Conservation (phyloP, 2,113 vertebrate species). For the Mobula hypostoma region DNA sequence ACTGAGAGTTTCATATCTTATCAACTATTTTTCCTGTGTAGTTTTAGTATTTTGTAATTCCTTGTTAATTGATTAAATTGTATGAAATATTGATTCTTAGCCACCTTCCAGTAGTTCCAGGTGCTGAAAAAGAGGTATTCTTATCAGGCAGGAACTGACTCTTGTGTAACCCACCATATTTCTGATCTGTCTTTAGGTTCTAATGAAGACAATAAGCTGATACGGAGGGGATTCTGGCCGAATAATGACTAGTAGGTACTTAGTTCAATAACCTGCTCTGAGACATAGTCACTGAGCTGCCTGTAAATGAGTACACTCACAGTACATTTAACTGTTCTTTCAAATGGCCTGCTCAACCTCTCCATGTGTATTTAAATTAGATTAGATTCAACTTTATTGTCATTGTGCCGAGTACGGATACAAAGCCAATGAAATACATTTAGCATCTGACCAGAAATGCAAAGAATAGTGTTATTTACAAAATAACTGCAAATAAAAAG, state of each 20-base stretch:
- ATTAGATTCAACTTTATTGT: too few species aligned
- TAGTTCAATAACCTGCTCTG: neutral
- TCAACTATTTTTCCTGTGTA: neutral
- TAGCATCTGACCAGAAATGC: too few species aligned
- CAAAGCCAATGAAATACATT: too few species aligned
- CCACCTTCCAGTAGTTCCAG: neutral
- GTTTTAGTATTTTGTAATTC: neutral
- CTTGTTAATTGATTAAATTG: neutral
- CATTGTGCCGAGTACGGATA: too few species aligned
- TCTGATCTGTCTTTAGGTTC: neutral
- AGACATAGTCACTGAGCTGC: neutral
- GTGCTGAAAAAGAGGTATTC: neutral
- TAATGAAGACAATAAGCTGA: neutral
- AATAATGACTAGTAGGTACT: neutral
- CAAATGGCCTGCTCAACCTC: too few species aligned
- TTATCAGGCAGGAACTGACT: too few species aligned
- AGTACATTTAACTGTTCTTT: too few species aligned
- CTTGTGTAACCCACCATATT: neutral
- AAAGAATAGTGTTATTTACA: too few species aligned
- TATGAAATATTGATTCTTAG: neutral
- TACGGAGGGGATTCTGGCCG: neutral
- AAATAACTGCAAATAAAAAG: too few species aligned
- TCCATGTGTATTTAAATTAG: too few species aligned
- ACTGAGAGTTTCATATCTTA: neutral
- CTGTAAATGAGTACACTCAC: neutral